Evolutionary conservation across 2,797 vertebrate genomes (phyloP), one percentile per base, ranked within the genome.

Genomic region (Remorina albescens): DNA sequence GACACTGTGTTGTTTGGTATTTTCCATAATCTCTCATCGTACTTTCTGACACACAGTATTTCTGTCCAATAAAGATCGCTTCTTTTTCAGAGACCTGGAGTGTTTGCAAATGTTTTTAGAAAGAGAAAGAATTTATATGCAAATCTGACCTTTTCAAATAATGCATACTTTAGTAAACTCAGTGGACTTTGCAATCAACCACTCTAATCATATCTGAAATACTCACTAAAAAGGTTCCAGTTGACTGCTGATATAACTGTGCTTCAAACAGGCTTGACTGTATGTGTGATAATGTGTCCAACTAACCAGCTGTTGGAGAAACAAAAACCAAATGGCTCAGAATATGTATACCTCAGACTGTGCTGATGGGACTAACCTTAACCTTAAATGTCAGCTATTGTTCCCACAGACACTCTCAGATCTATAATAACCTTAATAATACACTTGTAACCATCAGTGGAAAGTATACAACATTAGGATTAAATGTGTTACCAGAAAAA

Each of bases 131-230:
- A n/a, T 46, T 26, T 51, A 41, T 63, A 53, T 46, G 42, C 30
- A 59, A 46, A 73, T 65, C 44, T 42, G 12, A 58, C 8, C 44
- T 37, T n/a, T 41, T 54, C 34, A 53, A 51, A 54, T 42, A n/a
- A 61, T 1, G 3, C 46, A 47, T 61, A 42, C 36, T 21, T 36
- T 15, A 7, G n/a, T 49, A 19, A 73, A 42, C 49, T 44, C 28
- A 54, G 39, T 34, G 21, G 26, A 63, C 56, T 50, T 26, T 63
- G 51, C 51, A 41, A 62, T 57, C 51, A 49, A 19, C 55, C 13
- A 7, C 23, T 21, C 36, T 42, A 19, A 54, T 58, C 11, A 51
- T 39, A 59, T 47, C 32, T 34, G 25, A 32, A 6, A 21, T 13
- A 41, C 37, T 1, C 21, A 9, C 11, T 61, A 16, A 54, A 26